Percentiles rank a stretch among this genome's conserved stretches.
phyloP scores from a whole-genome alignment of 2,888 invertebrate genomes.

The Apomyelois bistriatella region DNA sequence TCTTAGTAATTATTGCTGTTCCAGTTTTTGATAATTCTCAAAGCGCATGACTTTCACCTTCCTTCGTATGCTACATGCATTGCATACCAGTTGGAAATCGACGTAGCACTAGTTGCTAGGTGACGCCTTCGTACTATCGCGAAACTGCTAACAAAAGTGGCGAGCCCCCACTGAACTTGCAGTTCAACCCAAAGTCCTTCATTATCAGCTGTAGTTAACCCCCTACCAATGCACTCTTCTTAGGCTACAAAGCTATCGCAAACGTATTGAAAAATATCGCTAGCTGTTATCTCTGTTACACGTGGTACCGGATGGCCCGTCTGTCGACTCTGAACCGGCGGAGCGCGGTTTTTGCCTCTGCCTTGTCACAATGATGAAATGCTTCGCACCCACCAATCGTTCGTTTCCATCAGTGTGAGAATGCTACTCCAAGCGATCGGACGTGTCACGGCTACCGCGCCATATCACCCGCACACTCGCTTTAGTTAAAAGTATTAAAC shows the following conservation, averaged over 20 bases:
- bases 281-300: conserved; percentile 14
- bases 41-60: conserved; percentile 32
- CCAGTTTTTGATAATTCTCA: conserved; percentile 19
- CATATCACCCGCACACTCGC: conserved; percentile 45
- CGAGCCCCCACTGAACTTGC: conserved; percentile 65
- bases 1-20: conserved; percentile 5
- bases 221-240: conserved; percentile 29
- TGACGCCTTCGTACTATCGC: conserved; percentile 24
- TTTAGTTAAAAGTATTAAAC: conserved; percentile 44
- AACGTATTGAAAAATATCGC: background rate
- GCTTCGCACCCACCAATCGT: conserved; percentile 18
- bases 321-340: conserved; percentile 41
- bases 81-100: conserved; percentile 18
- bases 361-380: conserved; percentile 42
- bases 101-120: conserved; percentile 27
- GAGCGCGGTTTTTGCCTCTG: conserved; percentile 42
- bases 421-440: conserved; percentile 36
- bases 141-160: conserved; percentile 31
- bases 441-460: conserved; percentile 39
- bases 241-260: background rate
- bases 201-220: conserved; percentile 50
- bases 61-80: conserved; percentile 9
- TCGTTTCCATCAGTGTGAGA: conserved; percentile 47
- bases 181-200: conserved; percentile 39
- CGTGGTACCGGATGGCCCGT: conserved; percentile 30